Percentiles rank a stretch among this genome's conserved stretches.
Evolutionary conservation across 2,113 vertebrate species (phyloP).

Genomic region (Pitta sordida): DNA sequence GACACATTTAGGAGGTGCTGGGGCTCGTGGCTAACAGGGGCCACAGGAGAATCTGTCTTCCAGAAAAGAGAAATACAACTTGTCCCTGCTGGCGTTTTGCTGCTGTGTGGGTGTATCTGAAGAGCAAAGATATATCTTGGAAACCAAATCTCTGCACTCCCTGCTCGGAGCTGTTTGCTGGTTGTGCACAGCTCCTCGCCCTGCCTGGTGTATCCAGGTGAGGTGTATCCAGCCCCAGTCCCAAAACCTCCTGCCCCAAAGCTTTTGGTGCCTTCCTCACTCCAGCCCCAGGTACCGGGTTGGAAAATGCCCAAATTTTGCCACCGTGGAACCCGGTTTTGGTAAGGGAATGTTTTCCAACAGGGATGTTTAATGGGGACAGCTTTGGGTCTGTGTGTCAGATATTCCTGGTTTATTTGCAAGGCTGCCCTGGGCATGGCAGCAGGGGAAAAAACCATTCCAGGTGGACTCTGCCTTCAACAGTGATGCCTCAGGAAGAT

Average conservation of each 20-base stretch:
- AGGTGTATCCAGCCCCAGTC: neutral
- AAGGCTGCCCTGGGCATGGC: neutral
- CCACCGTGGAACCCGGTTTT: neutral
- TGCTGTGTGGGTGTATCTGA: constrained; percentile 6
- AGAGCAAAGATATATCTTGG: neutral
- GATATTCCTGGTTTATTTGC: too few species aligned
- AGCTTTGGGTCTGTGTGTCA: neutral
- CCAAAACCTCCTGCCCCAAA: neutral
- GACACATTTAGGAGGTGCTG: constrained; percentile 25
- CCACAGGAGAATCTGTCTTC: constrained; percentile 18
- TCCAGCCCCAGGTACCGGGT: neutral
- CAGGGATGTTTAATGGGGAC: rapidly evolving
- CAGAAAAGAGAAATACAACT: constrained; percentile 34
- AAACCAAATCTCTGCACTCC: neutral
- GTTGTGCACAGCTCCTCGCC: neutral
- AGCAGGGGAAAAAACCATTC: neutral
- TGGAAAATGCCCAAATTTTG: neutral
- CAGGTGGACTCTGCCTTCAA: neutral
- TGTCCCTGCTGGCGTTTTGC: constrained; percentile 23
- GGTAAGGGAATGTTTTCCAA: neutral
- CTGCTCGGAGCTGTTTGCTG: neutral
- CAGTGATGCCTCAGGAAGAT: neutral
- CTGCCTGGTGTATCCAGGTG: rapidly evolving
- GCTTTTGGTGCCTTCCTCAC: neutral
- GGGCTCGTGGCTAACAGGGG: neutral